Base-by-base conservation (phyloP, 2,113 vertebrate species). In the Salvelinus fontinalis region DNA sequence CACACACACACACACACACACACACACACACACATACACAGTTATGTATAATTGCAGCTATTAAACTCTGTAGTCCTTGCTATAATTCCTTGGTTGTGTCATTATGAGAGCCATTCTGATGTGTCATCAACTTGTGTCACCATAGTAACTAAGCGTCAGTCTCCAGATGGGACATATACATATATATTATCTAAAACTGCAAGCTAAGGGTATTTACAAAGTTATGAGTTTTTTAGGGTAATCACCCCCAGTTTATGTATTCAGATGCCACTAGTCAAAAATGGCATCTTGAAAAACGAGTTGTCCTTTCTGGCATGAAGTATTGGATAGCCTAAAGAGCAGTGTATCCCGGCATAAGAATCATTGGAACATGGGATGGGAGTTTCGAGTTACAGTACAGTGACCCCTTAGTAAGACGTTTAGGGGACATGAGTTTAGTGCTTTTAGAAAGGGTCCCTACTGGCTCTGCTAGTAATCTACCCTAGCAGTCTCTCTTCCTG, bases 341-440 rank as follows among this genome's bases (percentile, higher is more conserved):
- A 26, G 82, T 73, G 74, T 49, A 39, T 70, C 68, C 54, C 64
- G 57, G 68, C 67, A 74, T 67, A 72, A 77, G 60, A 57, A 57
- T 16, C 51, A 57, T 62, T 8, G 54, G 67, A 76, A 54, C 60
- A 70, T 12, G 31, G 31, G 5, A 14, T 26, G 54, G 8, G 67
- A n/a, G 34, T 39, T 39, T 39, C 8, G 6, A 39, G 34, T 39
- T 39, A 39, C 1, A 1, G 34, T 39, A 39, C 34, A 8, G 34
- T 39, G 34, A 39, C 7, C 8, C 34, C 8, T 39, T 39, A 8
- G 34, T 39, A 39, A 39, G 34, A 39, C 2, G 34, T 39, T 39
- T 39, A 39, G 34, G 8, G 34, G 34, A 39, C 34, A 39, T 39
- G 34, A 39, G 34, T 2, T 34, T 39, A 39, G 34, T 8, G 7